Conservation (phyloP, 2,888 invertebrate species). For the Enchytraeus crypticus region DNA sequence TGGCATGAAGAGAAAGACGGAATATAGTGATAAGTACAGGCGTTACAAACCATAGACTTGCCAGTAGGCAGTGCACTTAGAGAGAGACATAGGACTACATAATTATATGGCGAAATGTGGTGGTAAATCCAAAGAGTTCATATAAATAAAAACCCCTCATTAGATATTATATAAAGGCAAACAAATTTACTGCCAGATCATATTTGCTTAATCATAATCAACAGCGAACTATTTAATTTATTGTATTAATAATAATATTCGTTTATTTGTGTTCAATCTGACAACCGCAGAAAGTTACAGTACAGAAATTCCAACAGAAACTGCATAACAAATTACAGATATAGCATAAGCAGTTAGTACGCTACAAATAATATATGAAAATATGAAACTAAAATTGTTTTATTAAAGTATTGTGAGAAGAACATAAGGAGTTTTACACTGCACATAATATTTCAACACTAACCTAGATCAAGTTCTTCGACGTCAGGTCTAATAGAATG, state of each 20-base stretch:
- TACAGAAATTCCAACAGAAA: too few relatives aligned
- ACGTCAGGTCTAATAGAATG: constrained; percentile 89
- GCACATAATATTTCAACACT: constrained; percentile 1
- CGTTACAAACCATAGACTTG: too few relatives aligned
- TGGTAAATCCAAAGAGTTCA: too few relatives aligned
- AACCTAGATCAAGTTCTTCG: constrained; percentile 88
- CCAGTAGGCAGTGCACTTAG: too few relatives aligned
- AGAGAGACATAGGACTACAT: too few relatives aligned
- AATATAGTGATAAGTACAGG: too few relatives aligned
- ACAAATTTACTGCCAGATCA: too few relatives aligned
- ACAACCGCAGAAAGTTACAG: too few relatives aligned
- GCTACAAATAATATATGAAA: background rate
- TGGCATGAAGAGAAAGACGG: too few relatives aligned
- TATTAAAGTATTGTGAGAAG: background rate
- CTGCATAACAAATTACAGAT: background rate
- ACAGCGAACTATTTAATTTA: background rate
- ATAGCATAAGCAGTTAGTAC: background rate
- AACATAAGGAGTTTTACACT: background rate
- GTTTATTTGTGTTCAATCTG: background rate
- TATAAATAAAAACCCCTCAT: too few relatives aligned
- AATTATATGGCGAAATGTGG: too few relatives aligned
- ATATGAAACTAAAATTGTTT: background rate
- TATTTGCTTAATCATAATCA: background rate
- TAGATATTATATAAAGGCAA: too few relatives aligned
- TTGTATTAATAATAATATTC: background rate